phyloP scores from a whole-genome alignment of 2,113 vertebrate genomes.

The Mystacornis crossleyi region DNA sequence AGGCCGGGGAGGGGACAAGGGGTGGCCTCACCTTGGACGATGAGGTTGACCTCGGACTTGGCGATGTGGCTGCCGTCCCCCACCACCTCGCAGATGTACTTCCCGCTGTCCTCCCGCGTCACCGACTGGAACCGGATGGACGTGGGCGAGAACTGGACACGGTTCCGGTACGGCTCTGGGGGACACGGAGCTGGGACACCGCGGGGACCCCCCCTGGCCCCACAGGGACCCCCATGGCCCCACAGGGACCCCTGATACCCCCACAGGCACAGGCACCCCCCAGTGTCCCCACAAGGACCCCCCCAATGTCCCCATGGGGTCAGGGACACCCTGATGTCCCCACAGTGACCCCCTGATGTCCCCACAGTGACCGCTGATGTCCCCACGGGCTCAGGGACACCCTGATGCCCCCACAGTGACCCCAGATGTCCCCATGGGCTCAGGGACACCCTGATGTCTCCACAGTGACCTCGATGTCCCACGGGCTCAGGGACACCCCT shows the following conservation, averaged over 20 bases:
- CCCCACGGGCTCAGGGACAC: neutral
- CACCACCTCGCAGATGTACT: conserved; percentile 71
- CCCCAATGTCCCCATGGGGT: too few species aligned
- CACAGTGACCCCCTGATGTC: neutral
- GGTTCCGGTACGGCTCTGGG: conserved; percentile 41
- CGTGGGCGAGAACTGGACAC: neutral
- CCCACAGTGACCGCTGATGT: neutral
- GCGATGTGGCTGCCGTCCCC: neutral
- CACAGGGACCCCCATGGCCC: too few species aligned
- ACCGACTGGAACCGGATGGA: conserved; percentile 32
- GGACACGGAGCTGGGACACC: neutral
- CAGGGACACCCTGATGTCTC: too few species aligned
- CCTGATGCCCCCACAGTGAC: too few species aligned
- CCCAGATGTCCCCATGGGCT: too few species aligned
- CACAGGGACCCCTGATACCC: too few species aligned
- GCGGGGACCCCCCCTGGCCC: neutral
- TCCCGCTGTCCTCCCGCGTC: conserved; percentile 62
- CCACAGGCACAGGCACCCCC: too few species aligned
- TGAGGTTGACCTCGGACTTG: conserved; percentile 39
- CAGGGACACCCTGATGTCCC: neutral
- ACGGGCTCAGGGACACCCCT: too few species aligned
- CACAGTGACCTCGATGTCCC: too few species aligned
- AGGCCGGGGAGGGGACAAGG: neutral
- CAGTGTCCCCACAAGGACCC: too few species aligned
- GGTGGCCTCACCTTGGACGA: conserved; percentile 57